Evolutionary conservation across 2,113 vertebrate genomes (phyloP), one percentile per base, ranked within the genome.

Genomic region (Anarrhichthys ocellatus): DNA sequence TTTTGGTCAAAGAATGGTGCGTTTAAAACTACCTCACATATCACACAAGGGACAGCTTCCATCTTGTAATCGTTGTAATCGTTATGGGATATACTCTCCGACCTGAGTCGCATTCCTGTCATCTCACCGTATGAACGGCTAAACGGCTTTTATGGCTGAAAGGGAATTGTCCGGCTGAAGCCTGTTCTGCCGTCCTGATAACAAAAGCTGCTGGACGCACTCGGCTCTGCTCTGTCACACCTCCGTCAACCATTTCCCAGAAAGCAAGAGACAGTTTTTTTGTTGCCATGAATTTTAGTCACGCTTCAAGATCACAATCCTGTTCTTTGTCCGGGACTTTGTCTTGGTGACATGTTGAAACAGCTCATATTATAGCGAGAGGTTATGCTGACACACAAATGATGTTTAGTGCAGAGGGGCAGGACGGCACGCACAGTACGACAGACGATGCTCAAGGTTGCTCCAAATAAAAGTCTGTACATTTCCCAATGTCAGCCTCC

Each of bases 371-470:
- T 40, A 20, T 27, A 44, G 66, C 27, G 50, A 72, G 54, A 68
- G 15, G 29, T 64, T 81, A 40, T 6, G 65, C 38, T 76, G 68
- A 69, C 65, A 73, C 54, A 68, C 46, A 77, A 27, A 74, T 46
- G 34, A 22, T 9, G 20, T 62, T 32, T 14, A 52, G 67, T 24
- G 59, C 34, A 20, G 66, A 59, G 42, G 32, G 46, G n/a, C 76
- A 32, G 3, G 6, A n/a, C 27, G 22, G 34, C 11, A 63, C 32
- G 56, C 15, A 11, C 36, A 38, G 27, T 20, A 11, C 34, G n/a
- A 38, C 68, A 50, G 27, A 48, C 44, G n/a, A 65, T 5, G 59
- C 17, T 52, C 46, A 38, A 38, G 13, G 44, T 17, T 34, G 62
- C 74, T 76, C 34, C 5, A 0, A 56, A 73, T n/a, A n/a, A 4